Conservation (phyloP, 2,888 invertebrate genomes). For the Ectemnius cavifrons region DNA sequence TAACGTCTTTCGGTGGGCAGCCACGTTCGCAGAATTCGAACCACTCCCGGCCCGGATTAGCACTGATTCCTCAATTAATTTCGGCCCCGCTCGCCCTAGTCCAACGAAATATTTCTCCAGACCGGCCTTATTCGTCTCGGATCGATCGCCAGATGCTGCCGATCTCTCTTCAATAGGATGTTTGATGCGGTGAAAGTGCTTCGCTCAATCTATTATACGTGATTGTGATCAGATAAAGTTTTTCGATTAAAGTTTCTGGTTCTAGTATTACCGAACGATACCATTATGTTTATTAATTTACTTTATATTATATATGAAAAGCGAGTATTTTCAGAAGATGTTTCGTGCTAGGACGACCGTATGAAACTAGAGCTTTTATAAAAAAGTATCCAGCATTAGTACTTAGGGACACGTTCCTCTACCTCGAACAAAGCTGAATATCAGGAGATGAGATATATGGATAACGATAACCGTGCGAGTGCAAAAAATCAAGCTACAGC, state of each 20-base stretch:
- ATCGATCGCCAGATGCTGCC: conserved; percentile 1
- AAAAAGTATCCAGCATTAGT: no score
- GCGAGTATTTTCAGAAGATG: no score
- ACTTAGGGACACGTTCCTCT: background rate
- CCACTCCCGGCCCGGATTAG: conserved; percentile 13
- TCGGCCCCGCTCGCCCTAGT: background rate
- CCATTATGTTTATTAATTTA: no score
- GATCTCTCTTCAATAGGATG: no score
- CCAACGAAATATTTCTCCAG: background rate
- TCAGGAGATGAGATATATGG: background rate
- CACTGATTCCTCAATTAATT: conserved; percentile 50
- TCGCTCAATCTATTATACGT: no score
- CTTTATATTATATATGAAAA: no score
- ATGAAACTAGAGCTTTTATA: no score
- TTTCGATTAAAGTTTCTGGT: no score
- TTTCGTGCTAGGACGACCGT: no score
- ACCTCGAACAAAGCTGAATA: background rate
- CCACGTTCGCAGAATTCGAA: conserved; percentile 29
- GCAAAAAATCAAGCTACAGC: background rate
- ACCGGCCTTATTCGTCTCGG: background rate
- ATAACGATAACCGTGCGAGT: background rate
- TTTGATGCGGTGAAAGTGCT: no score
- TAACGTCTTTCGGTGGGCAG: conserved; percentile 21
- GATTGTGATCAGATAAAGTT: no score
- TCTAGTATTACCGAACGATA: no score